A percentile compares a stretch with the other conserved stretches of the same genome.
Evolutionary conservation across 2,113 vertebrate species (phyloP).

Genomic region (Myrmecobius fasciatus): DNA sequence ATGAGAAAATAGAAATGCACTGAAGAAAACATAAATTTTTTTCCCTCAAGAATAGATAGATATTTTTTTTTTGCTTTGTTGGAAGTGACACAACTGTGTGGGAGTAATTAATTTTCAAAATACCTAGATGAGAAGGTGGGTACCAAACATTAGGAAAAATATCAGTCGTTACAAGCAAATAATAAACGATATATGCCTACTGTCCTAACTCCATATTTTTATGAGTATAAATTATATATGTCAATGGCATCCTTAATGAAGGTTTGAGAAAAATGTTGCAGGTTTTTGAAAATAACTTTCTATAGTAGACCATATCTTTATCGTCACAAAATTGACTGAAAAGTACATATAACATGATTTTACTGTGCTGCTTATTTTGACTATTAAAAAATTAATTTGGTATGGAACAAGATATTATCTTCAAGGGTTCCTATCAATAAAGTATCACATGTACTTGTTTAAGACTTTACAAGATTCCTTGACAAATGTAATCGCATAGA

Average conservation of each 20-base stretch:
- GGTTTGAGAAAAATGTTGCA: too few relatives aligned
- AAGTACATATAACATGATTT: not conserved
- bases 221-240: too few relatives aligned
- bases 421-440: not conserved
- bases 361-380: not conserved
- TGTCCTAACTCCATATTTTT: too few relatives aligned
- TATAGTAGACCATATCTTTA: not conserved
- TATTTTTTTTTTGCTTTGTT: too few relatives aligned
- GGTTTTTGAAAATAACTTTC: not conserved
- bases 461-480: not conserved
- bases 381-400: not conserved
- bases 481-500: not conserved
- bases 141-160: too few relatives aligned
- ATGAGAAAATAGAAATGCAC: not conserved
- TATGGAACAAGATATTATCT: not conserved
- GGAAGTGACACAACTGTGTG: too few relatives aligned
- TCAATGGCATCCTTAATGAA: too few relatives aligned
- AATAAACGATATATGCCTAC: too few relatives aligned
- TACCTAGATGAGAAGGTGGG: too few relatives aligned
- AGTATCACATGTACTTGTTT: not conserved
- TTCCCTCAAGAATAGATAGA: too few relatives aligned
- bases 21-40: not conserved
- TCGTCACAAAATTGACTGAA: not conserved
- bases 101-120: too few relatives aligned
- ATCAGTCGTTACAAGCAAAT: too few relatives aligned